phyloP scores from a whole-genome alignment of 2,888 invertebrate species.

The Lasioglossum villosulum region DNA sequence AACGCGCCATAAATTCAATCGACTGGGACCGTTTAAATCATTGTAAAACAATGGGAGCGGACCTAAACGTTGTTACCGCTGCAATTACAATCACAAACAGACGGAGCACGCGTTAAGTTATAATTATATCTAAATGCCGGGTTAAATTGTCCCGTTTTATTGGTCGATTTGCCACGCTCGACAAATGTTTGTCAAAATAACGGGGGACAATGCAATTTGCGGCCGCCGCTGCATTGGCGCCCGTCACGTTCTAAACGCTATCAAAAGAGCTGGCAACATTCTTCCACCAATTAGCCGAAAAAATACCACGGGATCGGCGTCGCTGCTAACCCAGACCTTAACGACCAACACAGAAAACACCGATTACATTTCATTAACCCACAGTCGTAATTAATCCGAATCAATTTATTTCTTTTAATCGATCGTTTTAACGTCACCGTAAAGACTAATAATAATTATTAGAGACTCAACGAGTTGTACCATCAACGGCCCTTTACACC shows the following conservation, averaged over 20 bases:
- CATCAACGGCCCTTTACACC: too few relatives aligned
- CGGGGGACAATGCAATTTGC: slow-evolving; percentile 27
- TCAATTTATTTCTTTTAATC: background rate
- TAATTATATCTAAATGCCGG: slow-evolving; percentile 58
- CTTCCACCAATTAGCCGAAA: background rate
- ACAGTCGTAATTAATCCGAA: background rate
- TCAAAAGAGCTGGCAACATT: background rate
- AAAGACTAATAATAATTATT: too few relatives aligned
- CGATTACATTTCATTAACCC: background rate
- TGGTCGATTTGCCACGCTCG: slow-evolving; percentile 41
- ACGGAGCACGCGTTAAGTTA: slow-evolving; percentile 49
- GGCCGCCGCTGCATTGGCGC: background rate
- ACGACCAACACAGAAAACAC: background rate
- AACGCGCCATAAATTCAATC: slow-evolving; percentile 24
- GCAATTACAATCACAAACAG: slow-evolving; percentile 50
- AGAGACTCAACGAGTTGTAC: too few relatives aligned
- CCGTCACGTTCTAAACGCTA: background rate
- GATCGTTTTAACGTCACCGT: too few relatives aligned
- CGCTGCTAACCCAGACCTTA: background rate
- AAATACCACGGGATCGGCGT: background rate
- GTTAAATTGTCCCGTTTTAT: slow-evolving; percentile 59
- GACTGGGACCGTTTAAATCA: slow-evolving; percentile 28
- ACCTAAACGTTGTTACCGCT: slow-evolving; percentile 40
- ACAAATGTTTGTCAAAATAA: slow-evolving; percentile 51
- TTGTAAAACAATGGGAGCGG: slow-evolving; percentile 36